These are phyloP conservation scores for Cebus imitator DNA, from an alignment of 2,113 vertebrate genomes.

Conservation along the genomic window DNA sequence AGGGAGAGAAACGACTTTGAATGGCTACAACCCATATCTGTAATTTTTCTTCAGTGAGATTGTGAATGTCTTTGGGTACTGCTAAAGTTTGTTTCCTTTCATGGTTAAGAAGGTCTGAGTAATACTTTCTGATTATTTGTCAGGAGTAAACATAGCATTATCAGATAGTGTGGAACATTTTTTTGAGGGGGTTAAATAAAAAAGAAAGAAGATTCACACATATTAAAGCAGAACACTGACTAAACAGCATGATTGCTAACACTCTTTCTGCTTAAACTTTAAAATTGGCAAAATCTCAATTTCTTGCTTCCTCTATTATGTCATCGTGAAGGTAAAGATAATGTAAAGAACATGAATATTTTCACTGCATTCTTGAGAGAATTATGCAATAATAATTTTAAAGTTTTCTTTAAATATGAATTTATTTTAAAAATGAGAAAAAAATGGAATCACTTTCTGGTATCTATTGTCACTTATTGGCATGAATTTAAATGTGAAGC, in stretches of 20 bases:
- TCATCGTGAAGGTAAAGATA: background rate
- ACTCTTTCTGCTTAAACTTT: background rate
- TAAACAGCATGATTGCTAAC: background rate
- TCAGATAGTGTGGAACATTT: background rate
- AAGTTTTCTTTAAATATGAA: constrained; percentile 1
- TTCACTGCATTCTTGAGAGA: background rate
- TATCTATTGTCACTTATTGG: background rate
- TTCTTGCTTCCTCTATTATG: background rate
- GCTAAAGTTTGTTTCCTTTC: constrained; percentile 23
- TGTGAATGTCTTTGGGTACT: background rate
- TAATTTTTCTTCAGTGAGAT: constrained; percentile 27
- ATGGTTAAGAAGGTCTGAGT: constrained; percentile 45
- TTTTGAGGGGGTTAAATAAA: background rate
- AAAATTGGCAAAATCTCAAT: background rate
- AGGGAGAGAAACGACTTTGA: constrained; percentile 41
- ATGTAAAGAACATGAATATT: background rate
- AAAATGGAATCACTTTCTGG: background rate
- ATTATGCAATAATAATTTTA: background rate
- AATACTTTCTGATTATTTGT: constrained; percentile 57
- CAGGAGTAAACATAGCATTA: background rate
- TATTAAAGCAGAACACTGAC: background rate
- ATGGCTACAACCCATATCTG: constrained; percentile 49
- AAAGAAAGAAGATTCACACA: background rate
- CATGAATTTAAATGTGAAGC: constrained; percentile 26
- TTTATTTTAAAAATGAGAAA: background rate